These are phyloP conservation scores for Apocrypta bakeri DNA, from an alignment of 1,140 invertebrate genomes.

Conservation along the genomic window DNA sequence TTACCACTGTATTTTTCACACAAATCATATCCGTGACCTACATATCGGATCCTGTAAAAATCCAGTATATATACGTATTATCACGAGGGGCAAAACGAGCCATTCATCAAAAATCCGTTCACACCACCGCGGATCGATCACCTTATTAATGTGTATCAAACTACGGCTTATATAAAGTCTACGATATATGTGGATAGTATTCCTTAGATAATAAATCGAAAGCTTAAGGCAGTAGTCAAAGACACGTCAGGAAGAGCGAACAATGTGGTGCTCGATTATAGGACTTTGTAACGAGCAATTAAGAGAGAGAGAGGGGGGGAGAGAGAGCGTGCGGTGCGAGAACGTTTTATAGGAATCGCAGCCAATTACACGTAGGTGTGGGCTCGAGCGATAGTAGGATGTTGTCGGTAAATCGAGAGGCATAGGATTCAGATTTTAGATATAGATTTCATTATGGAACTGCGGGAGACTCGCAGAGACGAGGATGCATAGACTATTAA, in stretches of 20 bases:
- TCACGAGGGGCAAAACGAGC: not conserved
- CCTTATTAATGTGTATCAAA: not conserved
- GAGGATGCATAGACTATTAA: too few species aligned
- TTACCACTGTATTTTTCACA: not conserved
- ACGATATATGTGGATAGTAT: not conserved
- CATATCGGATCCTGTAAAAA: not conserved
- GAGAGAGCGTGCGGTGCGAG: not conserved
- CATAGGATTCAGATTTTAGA: not conserved
- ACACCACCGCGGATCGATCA: not conserved
- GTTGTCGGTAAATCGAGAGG: too few species aligned
- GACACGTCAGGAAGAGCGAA: not conserved
- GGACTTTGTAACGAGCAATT: constrained; percentile 28
- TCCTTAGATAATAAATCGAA: not conserved
- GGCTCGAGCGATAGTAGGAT: too few species aligned
- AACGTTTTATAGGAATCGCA: too few species aligned
- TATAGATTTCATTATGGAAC: not conserved
- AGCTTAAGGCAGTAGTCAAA: not conserved
- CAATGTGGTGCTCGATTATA: not conserved
- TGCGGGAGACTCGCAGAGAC: not conserved
- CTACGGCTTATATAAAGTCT: too few species aligned
- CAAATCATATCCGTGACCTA: not conserved
- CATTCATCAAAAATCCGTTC: not conserved
- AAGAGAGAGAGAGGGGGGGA: not conserved
- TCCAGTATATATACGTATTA: not conserved
- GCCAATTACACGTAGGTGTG: too few species aligned